Evolutionary conservation across 2,797 vertebrate genomes (phyloP).

Genomic region (Clarias platycephalus): DNA sequence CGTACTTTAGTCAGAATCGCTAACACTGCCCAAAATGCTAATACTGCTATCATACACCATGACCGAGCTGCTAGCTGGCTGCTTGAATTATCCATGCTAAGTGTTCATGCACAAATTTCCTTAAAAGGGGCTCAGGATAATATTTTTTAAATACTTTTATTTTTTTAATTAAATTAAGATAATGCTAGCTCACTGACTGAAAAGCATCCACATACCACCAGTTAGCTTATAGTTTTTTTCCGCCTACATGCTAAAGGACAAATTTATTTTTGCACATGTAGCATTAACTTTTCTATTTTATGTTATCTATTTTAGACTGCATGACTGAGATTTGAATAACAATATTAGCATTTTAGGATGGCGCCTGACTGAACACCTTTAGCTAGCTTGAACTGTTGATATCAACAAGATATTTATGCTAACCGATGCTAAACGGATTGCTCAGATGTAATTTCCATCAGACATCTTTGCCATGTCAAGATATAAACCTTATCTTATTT

Average conservation of each 20-base stretch:
- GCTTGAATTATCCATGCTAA: background rate
- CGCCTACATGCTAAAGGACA: no score
- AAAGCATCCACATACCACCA: background rate
- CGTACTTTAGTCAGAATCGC: background rate
- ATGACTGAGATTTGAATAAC: background rate
- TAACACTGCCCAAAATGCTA: background rate
- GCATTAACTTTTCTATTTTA: background rate
- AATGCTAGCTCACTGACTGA: background rate
- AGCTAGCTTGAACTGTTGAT: background rate
- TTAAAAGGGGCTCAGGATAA: background rate
- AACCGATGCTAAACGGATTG: background rate
- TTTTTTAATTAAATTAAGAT: background rate
- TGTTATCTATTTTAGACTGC: background rate
- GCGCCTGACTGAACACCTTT: background rate
- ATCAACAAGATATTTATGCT: background rate
- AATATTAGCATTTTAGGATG: background rate
- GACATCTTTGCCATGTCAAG: background rate
- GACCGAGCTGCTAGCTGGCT: background rate
- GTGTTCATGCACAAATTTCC: background rate
- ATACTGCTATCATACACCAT: background rate
- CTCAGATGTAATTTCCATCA: background rate
- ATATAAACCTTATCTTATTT: no score
- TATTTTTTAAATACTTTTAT: background rate
- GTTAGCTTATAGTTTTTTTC: background rate
- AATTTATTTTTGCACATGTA: background rate